phyloP scores from a whole-genome alignment of 2,113 vertebrate species.

The Trinectes maculatus region DNA sequence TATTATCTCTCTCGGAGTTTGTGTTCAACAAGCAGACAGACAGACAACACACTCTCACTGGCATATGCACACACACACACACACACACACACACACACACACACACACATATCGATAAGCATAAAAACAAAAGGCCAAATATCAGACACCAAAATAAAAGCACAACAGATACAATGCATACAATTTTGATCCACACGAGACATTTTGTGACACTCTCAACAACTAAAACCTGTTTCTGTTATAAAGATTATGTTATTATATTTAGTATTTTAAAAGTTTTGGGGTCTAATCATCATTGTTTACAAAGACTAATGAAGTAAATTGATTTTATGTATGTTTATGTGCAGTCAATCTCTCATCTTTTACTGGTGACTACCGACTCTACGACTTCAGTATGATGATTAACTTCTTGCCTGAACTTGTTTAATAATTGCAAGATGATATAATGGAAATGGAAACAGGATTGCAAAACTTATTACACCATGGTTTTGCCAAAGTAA shows the following conservation, averaged over 20 bases:
- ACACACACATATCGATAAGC: neutral
- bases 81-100: neutral
- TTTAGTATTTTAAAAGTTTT: no score
- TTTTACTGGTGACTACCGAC: neutral
- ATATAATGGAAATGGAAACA: slow-evolving; percentile 6
- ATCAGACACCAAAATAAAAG: slow-evolving; percentile 14
- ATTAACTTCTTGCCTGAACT: neutral
- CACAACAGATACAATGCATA: slow-evolving; percentile 24
- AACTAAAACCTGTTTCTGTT: no score
- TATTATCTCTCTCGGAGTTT: slow-evolving; percentile 76
- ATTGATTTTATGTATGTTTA: no score
- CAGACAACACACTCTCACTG: slow-evolving; percentile 54
- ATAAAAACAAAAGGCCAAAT: no score
- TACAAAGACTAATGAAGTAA: no score
- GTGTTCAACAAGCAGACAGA: slow-evolving; percentile 67
- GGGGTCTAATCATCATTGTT: no score
- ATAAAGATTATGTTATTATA: no score
- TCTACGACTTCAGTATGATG: neutral
- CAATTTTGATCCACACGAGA: no score
- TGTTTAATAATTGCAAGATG: neutral
- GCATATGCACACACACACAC: slow-evolving; percentile 8
- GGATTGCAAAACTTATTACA: neutral
- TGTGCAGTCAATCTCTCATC: neutral
- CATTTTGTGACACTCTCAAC: no score
- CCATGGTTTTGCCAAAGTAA: neutral